Evolutionary conservation across 2,888 invertebrate genomes (phyloP).

Genomic region (Plagodis pulveraria): DNA sequence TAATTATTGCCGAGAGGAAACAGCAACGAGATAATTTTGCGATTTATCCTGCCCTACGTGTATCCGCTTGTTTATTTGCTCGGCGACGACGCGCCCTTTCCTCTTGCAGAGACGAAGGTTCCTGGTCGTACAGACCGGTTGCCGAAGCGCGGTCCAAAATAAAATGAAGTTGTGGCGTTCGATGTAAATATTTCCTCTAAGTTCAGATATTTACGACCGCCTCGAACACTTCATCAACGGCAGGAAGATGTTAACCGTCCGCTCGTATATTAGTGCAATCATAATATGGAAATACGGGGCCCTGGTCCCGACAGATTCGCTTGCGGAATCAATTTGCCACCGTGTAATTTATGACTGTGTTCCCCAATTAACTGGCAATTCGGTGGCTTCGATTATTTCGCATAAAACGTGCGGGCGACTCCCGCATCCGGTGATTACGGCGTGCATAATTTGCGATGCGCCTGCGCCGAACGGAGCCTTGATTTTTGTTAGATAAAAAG

Average conservation of each 20-base stretch:
- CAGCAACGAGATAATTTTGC: conserved; percentile 62
- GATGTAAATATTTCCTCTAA: conserved; percentile 58
- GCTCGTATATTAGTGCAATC: conserved; percentile 75
- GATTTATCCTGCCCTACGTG: conserved; percentile 60
- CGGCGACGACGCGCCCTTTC: conserved; percentile 48
- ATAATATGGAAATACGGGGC: conserved; percentile 73
- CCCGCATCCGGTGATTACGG: conserved; percentile 84
- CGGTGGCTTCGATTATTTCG: conserved; percentile 84
- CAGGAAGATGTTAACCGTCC: conserved; percentile 69
- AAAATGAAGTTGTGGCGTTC: conserved; percentile 51
- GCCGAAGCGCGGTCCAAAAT: conserved; percentile 47
- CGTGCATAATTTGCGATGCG: conserved; percentile 81
- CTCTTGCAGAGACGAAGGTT: conserved; percentile 48
- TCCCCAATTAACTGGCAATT: conserved; percentile 83
- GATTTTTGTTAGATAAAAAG: conserved; percentile 83
- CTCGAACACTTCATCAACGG: conserved; percentile 69
- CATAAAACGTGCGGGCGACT: conserved; percentile 81
- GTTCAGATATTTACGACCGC: conserved; percentile 62
- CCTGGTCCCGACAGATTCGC: conserved; percentile 55
- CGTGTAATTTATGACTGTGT: conserved; percentile 77
- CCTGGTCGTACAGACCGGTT: conserved; percentile 33
- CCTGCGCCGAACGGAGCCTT: conserved; percentile 66
- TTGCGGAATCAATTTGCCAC: conserved; percentile 76
- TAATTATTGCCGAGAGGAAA: conserved; percentile 70
- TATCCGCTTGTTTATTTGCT: conserved; percentile 53